Evolutionary conservation across 1,140 invertebrate species (phyloP).

Genomic region (Phymorhynchus buccinoides): DNA sequence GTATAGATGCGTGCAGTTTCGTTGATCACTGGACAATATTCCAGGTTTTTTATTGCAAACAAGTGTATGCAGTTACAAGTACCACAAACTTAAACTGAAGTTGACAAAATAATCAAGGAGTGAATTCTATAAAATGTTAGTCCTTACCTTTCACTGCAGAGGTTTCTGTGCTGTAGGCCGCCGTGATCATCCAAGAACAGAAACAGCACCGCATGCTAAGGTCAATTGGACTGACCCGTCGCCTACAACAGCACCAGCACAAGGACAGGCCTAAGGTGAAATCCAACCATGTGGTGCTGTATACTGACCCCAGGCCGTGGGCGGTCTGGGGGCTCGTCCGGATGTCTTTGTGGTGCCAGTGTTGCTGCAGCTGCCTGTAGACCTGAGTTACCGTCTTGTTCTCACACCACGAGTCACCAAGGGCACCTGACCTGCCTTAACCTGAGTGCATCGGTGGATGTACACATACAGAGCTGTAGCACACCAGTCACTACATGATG

Average conservation of each 20-base stretch:
- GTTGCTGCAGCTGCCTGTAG: slow-evolving; percentile 62
- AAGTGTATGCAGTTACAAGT: too few species aligned
- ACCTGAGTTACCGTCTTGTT: slow-evolving; percentile 63
- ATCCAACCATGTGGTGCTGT: slow-evolving; percentile 67
- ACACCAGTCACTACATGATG: slow-evolving; percentile 79
- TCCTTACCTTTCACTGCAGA: neutral
- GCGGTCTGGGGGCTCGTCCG: slow-evolving; percentile 77
- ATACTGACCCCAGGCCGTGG: slow-evolving; percentile 80
- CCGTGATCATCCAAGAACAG: slow-evolving; percentile 62
- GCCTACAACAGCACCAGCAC: slow-evolving; percentile 76
- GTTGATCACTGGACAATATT: too few species aligned
- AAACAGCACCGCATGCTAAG: slow-evolving; percentile 73
- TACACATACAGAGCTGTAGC: slow-evolving; percentile 81
- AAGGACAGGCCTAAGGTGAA: slow-evolving; percentile 52
- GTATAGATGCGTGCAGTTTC: too few species aligned
- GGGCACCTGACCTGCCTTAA: slow-evolving; percentile 17
- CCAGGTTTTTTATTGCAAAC: too few species aligned
- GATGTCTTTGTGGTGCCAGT: slow-evolving; percentile 32
- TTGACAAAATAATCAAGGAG: too few species aligned
- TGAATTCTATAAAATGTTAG: too few species aligned
- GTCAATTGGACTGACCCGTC: slow-evolving; percentile 79
- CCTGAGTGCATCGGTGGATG: slow-evolving; percentile 4
- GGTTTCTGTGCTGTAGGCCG: slow-evolving; percentile 29
- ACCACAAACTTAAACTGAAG: too few species aligned
- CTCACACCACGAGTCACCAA: slow-evolving; percentile 11